Conservation (phyloP, 2,888 invertebrate species). For the Oxystoma pomonae region DNA sequence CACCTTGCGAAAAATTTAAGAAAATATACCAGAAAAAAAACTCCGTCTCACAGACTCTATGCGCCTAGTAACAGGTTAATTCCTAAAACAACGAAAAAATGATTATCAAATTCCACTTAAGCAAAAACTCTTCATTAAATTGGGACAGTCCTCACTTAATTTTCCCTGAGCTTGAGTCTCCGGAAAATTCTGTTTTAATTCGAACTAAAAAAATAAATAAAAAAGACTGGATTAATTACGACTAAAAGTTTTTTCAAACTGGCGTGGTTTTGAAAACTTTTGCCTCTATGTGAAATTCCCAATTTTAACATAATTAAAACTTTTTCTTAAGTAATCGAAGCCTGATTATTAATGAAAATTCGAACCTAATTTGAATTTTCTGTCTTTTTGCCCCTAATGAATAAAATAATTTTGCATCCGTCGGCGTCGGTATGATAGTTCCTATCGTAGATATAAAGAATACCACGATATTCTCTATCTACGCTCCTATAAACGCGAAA, state of each 20-base stretch:
- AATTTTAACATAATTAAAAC: not conserved
- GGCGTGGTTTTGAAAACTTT: not conserved
- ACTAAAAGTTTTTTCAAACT: not conserved
- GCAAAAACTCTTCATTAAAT: not conserved
- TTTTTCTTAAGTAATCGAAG: conserved; percentile 21
- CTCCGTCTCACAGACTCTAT: too few relatives aligned
- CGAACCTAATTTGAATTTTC: conserved; percentile 24
- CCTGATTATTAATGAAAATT: conserved; percentile 24
- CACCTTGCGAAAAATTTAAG: too few relatives aligned
- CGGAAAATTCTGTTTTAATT: too few relatives aligned
- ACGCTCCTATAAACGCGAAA: too few relatives aligned
- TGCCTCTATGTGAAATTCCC: not conserved
- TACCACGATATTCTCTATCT: too few relatives aligned
- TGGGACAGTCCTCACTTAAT: not conserved
- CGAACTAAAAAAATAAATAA: not conserved
- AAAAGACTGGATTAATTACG: not conserved
- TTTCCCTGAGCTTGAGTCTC: not conserved
- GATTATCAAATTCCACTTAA: not conserved
- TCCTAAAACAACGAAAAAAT: not conserved
- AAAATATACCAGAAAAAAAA: too few relatives aligned
- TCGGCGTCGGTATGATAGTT: too few relatives aligned
- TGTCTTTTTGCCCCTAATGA: conserved; percentile 21
- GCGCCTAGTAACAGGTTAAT: too few relatives aligned
- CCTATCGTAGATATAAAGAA: too few relatives aligned
- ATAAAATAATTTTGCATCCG: conserved; percentile 21